phyloP scores from a whole-genome alignment of 2,797 vertebrate genomes.

The Sebastiscus albofasciatus region DNA sequence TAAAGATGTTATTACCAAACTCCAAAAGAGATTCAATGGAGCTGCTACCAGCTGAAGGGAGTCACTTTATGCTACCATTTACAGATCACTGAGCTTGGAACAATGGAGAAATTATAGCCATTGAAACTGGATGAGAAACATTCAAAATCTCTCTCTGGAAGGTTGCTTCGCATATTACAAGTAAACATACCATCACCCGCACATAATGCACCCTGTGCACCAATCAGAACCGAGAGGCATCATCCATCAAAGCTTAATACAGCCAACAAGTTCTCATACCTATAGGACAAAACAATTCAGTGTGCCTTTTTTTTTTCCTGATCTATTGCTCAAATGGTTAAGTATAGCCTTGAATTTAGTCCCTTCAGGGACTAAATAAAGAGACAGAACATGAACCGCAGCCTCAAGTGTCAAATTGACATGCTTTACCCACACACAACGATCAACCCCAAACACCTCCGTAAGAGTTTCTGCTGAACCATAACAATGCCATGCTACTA shows the following conservation, averaged over 20 bases:
- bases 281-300: too few species aligned
- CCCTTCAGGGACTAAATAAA: background rate
- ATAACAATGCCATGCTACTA: background rate
- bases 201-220: background rate
- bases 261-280: background rate
- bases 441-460: background rate
- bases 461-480: background rate
- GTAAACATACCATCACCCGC: background rate
- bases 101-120: background rate
- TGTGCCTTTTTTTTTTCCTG: too few species aligned
- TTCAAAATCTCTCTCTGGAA: background rate
- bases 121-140: background rate
- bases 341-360: too few species aligned
- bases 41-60: background rate
- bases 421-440: background rate
- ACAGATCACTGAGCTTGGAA: conserved; percentile 25
- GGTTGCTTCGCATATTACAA: background rate
- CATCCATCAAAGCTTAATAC: background rate
- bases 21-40: conserved; percentile 1
- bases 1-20: conserved; percentile 17
- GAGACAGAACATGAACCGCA: background rate
- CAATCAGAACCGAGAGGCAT: background rate
- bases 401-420: background rate
- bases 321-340: too few species aligned
- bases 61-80: conserved; percentile 1